These are phyloP conservation scores for Hypanus sabinus DNA, from an alignment of 2,113 vertebrate genomes.

Conservation along the genomic window DNA sequence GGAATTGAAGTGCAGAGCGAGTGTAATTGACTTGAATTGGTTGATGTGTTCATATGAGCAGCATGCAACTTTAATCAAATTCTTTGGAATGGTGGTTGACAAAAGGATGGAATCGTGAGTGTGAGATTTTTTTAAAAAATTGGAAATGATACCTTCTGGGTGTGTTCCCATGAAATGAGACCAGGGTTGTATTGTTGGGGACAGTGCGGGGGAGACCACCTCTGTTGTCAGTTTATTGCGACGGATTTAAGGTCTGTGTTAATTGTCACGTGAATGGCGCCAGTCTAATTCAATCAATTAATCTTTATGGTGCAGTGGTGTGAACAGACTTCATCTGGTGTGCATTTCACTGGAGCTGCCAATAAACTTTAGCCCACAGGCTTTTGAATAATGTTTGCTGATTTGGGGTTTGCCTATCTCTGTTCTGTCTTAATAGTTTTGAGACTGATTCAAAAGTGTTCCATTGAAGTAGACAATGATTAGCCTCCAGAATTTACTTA, in stretches of 20 bases:
- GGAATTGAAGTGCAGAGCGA: background rate
- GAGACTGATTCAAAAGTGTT: background rate
- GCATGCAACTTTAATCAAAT: conserved; percentile 17
- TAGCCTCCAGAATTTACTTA: background rate
- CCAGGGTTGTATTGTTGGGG: background rate
- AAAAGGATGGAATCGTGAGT: background rate
- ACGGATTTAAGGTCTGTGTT: conserved; percentile 32
- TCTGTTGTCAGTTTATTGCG: conserved; percentile 30
- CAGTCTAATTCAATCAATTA: conserved; percentile 12
- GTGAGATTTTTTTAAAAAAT: background rate
- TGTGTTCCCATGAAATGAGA: background rate
- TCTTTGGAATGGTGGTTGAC: conserved; percentile 2
- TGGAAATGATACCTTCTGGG: background rate
- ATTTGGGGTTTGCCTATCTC: conserved; percentile 6
- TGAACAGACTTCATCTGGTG: conserved; percentile 35
- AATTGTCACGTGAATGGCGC: conserved; percentile 25
- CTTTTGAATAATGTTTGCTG: conserved; percentile 1
- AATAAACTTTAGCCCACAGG: conserved; percentile 20
- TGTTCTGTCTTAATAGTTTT: conserved; percentile 13
- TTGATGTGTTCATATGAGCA: background rate
- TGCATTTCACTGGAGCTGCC: conserved; percentile 25
- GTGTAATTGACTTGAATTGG: conserved; percentile 14
- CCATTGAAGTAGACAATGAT: background rate
- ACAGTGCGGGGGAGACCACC: conserved; percentile 2
- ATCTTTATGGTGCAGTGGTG: conserved; percentile 30